These are phyloP conservation scores for Sebastiscus tertius DNA, from an alignment of 2,797 vertebrate species.

Conservation along the genomic window DNA sequence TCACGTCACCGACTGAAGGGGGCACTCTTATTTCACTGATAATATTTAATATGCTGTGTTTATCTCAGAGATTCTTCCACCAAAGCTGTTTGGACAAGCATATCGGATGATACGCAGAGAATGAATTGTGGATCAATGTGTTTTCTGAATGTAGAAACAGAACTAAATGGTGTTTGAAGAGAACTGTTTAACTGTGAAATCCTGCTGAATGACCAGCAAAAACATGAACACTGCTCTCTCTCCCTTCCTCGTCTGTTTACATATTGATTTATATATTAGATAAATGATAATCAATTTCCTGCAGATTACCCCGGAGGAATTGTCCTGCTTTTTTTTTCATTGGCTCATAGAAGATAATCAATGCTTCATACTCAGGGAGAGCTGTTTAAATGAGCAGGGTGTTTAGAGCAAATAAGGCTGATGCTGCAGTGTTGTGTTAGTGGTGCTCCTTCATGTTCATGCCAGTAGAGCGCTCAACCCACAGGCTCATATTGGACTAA, in stretches of 20 bases:
- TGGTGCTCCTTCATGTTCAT: neutral
- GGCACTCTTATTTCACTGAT: constrained; percentile 50
- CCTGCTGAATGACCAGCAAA: neutral
- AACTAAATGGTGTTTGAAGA: neutral
- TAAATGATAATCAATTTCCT: neutral
- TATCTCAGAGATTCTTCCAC: neutral
- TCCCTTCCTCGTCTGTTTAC: neutral
- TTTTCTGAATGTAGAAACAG: neutral
- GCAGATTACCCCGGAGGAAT: neutral
- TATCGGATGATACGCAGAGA: neutral
- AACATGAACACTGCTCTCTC: neutral
- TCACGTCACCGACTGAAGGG: constrained; percentile 47
- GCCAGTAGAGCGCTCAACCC: neutral
- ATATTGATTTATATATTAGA: neutral
- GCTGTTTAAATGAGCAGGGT: neutral
- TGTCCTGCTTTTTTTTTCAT: neutral
- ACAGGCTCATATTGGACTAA: constrained; percentile 22
- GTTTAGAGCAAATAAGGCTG: neutral
- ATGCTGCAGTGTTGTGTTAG: neutral
- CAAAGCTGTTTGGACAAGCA: neutral
- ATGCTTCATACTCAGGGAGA: neutral
- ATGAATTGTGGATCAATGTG: neutral
- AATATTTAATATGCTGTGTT: neutral
- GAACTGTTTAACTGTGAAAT: neutral
- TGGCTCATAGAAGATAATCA: neutral